Percentiles rank a stretch among this genome's conserved stretches.
phyloP scores from a whole-genome alignment of 2,888 invertebrate species.

The Hypercompe scribonia region DNA sequence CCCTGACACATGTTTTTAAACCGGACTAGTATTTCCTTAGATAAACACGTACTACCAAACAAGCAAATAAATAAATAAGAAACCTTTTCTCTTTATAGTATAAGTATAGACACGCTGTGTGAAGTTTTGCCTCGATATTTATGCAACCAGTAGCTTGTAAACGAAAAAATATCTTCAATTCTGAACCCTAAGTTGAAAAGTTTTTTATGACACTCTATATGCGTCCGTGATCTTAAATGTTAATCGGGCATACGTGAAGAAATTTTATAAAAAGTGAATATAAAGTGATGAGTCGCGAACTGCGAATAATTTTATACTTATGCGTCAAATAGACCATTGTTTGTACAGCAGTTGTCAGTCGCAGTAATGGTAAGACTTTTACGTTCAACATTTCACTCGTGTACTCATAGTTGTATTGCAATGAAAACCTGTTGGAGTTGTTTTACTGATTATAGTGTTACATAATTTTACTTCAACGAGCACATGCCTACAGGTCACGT shows the following conservation, averaged over 20 bases:
- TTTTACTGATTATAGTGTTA: slow-evolving; percentile 45
- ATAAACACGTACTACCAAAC: too few species aligned
- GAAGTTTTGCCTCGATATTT: background rate
- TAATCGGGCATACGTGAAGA: slow-evolving; percentile 22
- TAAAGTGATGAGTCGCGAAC: background rate
- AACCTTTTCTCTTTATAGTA: too few species aligned
- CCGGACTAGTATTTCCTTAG: too few species aligned
- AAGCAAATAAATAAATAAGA: too few species aligned
- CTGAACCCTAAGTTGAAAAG: background rate
- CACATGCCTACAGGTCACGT: slow-evolving; percentile 22
- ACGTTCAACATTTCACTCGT: slow-evolving; percentile 46
- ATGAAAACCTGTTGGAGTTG: slow-evolving; percentile 48
- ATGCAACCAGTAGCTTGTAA: background rate
- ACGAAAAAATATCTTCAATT: background rate
- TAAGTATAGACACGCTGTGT: background rate
- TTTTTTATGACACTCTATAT: background rate
- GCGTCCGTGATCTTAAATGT: background rate
- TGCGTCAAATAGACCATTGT: slow-evolving; percentile 34
- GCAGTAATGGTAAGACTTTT: slow-evolving; percentile 22
- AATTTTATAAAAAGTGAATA: slow-evolving; percentile 1
- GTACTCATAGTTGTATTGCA: slow-evolving; percentile 34
- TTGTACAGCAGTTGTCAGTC: slow-evolving; percentile 20
- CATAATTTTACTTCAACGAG: slow-evolving; percentile 39
- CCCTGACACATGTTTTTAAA: too few species aligned
- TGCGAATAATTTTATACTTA: slow-evolving; percentile 6